Percentiles rank a stretch among this genome's conserved stretches.
Evolutionary conservation across 1,140 invertebrate genomes (phyloP).

Genomic region (Agraylea sexmaculata): DNA sequence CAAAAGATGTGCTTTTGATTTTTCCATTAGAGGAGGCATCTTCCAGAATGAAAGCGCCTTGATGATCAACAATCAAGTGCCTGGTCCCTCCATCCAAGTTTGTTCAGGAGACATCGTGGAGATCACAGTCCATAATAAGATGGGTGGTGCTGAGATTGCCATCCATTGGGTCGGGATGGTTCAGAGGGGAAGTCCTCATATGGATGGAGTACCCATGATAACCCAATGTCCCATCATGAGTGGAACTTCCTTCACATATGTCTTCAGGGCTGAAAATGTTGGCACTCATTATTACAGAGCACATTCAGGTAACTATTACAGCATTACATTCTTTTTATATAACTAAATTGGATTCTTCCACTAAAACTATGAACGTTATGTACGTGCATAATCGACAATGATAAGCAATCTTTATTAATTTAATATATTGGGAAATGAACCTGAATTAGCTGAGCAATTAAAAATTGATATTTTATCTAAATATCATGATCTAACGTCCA

Average conservation of each 20-base stretch:
- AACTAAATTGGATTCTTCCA: too few species aligned
- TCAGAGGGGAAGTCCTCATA: conserved; percentile 58
- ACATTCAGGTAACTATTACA: conserved; percentile 40
- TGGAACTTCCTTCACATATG: conserved; percentile 62
- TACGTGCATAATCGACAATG: neutral
- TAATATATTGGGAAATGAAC: too few species aligned
- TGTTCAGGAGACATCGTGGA: conserved; percentile 74
- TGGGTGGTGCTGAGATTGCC: conserved; percentile 51
- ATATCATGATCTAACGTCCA: too few species aligned
- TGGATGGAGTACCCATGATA: conserved; percentile 69
- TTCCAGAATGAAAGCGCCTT: conserved; percentile 31
- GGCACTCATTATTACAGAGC: conserved; percentile 63
- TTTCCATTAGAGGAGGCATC: conserved; percentile 28
- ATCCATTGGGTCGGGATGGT: conserved; percentile 71
- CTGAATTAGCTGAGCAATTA: too few species aligned
- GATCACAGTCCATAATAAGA: conserved; percentile 61
- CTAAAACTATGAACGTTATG: too few species aligned
- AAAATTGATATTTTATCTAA: too few species aligned
- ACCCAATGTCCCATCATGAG: conserved; percentile 67
- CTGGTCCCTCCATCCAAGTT: conserved; percentile 65
- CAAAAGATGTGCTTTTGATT: conserved; percentile 29
- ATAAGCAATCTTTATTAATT: neutral
- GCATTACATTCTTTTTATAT: neutral
- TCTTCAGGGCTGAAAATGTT: conserved; percentile 49
- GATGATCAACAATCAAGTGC: conserved; percentile 63